Base-by-base conservation (phyloP, 1,140 invertebrate species). In the Leptopilina clavipes region DNA sequence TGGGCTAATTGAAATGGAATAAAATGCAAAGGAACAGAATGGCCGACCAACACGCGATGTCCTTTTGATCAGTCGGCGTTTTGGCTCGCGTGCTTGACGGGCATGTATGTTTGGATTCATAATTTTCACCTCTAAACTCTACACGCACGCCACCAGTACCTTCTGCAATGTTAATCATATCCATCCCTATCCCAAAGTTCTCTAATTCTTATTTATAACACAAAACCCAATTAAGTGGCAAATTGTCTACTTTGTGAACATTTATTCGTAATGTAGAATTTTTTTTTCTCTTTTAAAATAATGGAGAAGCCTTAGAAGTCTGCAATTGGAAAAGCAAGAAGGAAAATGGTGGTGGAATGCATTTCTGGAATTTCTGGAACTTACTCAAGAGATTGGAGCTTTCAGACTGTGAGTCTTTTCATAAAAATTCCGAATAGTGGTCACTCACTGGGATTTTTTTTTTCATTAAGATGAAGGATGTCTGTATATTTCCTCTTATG, bases 31-130 rank as follows among this genome's bases (percentile, higher is more conserved):
- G 48, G 31, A 72, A 72, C 72, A 70, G 52, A 82, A 83, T 54
- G 75, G 72, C 76, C 74, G 43, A 43, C 19, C 54, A 31, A 74
- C 80, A 84, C 81, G 83, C 82, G 80, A 84, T 79, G 83, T 84
- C 79, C 78, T 81, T 83, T 79, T 78, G 79, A 85, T 83, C 81
- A 76, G 74, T 72, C 71, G 72, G n/a, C 54, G 72, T 72, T 65
- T 65, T 25, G 59, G 59, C 59, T 65, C 59, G 59, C 59, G 59
- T 65, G 59, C 59, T 65, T 65, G 59, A 7, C 59, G 59, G 12
- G 25, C 59, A 31, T 65, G 59, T 65, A 65, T 65, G 59, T 65
- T 65, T 65, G 59, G 59, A 65, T 65, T 65, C 59, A 65, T 65
- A 65, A 65, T 65, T 65, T 65, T 65, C 22, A 65, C 59, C 59